Base-by-base conservation (phyloP, 2,113 vertebrate species). In the Neomonachus schauinslandi region DNA sequence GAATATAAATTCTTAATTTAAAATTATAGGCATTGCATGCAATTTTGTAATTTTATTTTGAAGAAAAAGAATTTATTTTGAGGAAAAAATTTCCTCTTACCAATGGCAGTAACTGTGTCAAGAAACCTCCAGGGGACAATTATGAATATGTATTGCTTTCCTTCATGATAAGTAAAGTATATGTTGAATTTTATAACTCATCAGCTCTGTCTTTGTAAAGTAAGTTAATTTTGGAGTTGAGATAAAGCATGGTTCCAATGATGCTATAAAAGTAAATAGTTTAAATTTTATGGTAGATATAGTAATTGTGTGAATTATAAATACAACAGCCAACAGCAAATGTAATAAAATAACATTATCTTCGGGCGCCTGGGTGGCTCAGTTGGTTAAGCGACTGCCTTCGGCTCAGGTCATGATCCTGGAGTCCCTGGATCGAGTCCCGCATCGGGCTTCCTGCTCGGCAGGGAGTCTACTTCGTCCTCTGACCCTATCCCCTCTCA, bases 121-220 rank as follows among this genome's bases (percentile, higher is more conserved):
- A 85, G 76, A 89, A 97, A 31, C 77, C 95, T 91, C 82, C 53
- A 84, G 95, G 92, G 94, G 42, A 88, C 91, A 95, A 74, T 96
- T 96, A 93, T 22, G n/a, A 95, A 71, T 95, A 53, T 77, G 42
- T 79, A 72, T 82, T 82, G 51, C 91, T 96, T 95, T 95, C 80
- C 94, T 95, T 94, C 26, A 0, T 92, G 88, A 94, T 46, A 51
- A 92, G 53, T 69, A 94, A 96, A 95, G 53, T 82, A 18, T 84
- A 89, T 69, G 59, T 74, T 95, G 72, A 97, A 91, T 95, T 96
- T 83, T 76, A 86, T 97, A 95, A 87, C 31, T 95, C 67, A 86
- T 93, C 53, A 89, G 46, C n/a, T 88, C 92, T 91, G 94, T 79
- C 57, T 79, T 92, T 91, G 12, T 95, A 74, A 95, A 84, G 26